These are phyloP conservation scores for Drosophila neotestacea DNA, from an alignment of 2,888 invertebrate genomes.

Conservation along the genomic window DNA sequence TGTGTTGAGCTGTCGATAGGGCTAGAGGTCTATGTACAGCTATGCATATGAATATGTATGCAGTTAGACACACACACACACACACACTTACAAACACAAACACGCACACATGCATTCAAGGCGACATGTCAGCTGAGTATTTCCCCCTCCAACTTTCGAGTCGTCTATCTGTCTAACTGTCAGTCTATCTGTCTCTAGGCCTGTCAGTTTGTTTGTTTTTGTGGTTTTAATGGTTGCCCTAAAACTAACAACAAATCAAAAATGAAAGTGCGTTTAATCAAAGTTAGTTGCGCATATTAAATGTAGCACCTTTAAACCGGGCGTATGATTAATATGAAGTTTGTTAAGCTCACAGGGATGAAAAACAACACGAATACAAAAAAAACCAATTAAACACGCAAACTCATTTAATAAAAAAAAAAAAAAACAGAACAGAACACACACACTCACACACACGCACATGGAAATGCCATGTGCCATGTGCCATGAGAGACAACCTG, in stretches of 20 bases:
- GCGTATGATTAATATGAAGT: constrained; percentile 72
- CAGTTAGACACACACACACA: too few relatives aligned
- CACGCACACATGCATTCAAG: constrained; percentile 59
- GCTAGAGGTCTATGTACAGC: constrained; percentile 2
- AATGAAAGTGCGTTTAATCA: constrained; percentile 76
- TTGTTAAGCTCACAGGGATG: constrained; percentile 36
- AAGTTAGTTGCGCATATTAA: constrained; percentile 46
- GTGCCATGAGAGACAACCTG: constrained; percentile 68
- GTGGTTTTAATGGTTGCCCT: constrained; percentile 61
- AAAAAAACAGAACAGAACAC: constrained; percentile 34
- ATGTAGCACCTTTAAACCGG: constrained; percentile 40
- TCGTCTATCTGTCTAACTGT: constrained; percentile 9
- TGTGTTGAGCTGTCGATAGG: constrained; percentile 58
- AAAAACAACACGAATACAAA: constrained; percentile 19
- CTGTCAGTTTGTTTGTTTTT: constrained; percentile 35
- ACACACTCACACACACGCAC: constrained; percentile 40
- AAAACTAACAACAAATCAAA: constrained; percentile 72
- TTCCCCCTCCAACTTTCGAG: not conserved
- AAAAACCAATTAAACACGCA: constrained; percentile 80
- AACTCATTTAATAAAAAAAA: constrained; percentile 72
- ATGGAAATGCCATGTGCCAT: constrained; percentile 56
- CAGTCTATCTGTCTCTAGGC: constrained; percentile 34
- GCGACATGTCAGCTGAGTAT: constrained; percentile 70
- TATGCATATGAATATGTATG: constrained; percentile 15
- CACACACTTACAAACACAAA: too few relatives aligned